Evolutionary conservation across 1,140 invertebrate genomes (phyloP).

Genomic region (Whitmania pigra): DNA sequence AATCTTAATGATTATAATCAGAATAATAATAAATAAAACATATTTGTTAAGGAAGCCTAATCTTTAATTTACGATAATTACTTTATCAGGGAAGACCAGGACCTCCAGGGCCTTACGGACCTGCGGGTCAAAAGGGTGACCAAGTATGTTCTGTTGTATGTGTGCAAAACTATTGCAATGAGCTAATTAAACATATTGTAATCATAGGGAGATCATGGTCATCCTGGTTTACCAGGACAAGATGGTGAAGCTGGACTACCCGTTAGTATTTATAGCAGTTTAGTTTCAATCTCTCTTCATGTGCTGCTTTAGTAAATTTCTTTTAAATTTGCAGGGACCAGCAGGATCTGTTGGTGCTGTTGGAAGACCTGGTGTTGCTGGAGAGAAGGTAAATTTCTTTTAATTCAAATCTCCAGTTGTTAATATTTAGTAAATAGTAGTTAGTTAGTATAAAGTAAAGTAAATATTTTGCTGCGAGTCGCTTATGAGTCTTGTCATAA

Average conservation of each 20-base stretch:
- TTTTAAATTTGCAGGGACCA: slow-evolving; percentile 7
- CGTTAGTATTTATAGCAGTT: slow-evolving; percentile 32
- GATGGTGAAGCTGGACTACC: slow-evolving; percentile 46
- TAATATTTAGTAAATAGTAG: too few relatives aligned
- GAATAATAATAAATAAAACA: too few relatives aligned
- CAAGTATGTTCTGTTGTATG: slow-evolving; percentile 21
- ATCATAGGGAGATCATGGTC: slow-evolving; percentile 26
- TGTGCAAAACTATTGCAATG: neutral
- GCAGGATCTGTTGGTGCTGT: slow-evolving; percentile 6
- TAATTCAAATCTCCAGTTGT: too few relatives aligned
- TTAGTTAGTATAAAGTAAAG: too few relatives aligned
- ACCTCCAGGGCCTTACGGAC: slow-evolving; percentile 19
- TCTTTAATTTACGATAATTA: too few relatives aligned
- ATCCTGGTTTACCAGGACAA: slow-evolving; percentile 29
- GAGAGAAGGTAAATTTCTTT: slow-evolving; percentile 11
- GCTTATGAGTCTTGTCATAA: too few relatives aligned
- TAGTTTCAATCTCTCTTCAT: neutral
- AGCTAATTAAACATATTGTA: slow-evolving; percentile 21
- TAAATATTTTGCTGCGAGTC: too few relatives aligned
- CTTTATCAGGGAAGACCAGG: slow-evolving; percentile 24
- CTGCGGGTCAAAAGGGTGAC: slow-evolving; percentile 26
- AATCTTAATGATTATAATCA: too few relatives aligned
- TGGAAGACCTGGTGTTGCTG: slow-evolving; percentile 9
- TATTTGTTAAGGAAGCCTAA: too few relatives aligned
- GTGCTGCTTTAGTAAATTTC: too few relatives aligned